These are phyloP conservation scores for Malurus melanocephalus DNA, from an alignment of 2,113 vertebrate genomes.

Conservation along the genomic window DNA sequence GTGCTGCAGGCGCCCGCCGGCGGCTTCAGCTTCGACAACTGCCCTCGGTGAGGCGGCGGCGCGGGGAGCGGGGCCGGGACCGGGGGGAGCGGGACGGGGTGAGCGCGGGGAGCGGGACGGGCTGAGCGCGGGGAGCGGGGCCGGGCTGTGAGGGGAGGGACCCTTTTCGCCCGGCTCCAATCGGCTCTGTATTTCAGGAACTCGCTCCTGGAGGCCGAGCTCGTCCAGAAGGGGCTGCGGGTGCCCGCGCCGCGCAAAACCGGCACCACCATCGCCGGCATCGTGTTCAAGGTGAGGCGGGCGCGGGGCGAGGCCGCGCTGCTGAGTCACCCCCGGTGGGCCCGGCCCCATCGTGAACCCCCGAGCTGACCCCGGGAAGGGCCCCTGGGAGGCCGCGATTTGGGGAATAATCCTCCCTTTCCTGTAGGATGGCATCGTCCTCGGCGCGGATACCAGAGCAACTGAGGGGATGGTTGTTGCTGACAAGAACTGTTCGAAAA, in stretches of 20 bases:
- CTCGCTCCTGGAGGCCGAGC: constrained; percentile 79
- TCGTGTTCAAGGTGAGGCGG: constrained; percentile 87
- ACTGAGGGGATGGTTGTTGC: constrained; percentile 95
- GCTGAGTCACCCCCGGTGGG: constrained; percentile 9
- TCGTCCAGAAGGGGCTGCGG: constrained; percentile 74
- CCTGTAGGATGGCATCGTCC: constrained; percentile 86
- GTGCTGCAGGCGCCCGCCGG: constrained; percentile 61
- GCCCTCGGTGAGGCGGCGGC: constrained; percentile 76
- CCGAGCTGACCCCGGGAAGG: too few relatives aligned
- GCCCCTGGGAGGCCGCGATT: rapidly evolving
- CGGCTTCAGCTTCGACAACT: constrained; percentile 91
- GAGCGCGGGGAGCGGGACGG: too few relatives aligned
- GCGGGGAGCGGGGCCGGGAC: not conserved
- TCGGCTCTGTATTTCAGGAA: constrained; percentile 75
- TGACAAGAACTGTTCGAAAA: constrained; percentile 98
- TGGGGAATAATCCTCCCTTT: not conserved
- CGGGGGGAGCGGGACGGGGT: too few relatives aligned
- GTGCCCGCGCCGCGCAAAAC: constrained; percentile 87
- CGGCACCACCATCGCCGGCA: constrained; percentile 92
- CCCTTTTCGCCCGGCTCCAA: not conserved
- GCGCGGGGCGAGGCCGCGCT: not conserved
- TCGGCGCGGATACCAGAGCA: constrained; percentile 93
- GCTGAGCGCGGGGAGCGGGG: not conserved
- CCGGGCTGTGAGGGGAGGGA: rapidly evolving
- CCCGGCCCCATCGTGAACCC: not conserved